Evolutionary conservation across 2,113 vertebrate species (phyloP), one percentile per base, ranked within the genome.

Genomic region (Melanerpes aurifrons): DNA sequence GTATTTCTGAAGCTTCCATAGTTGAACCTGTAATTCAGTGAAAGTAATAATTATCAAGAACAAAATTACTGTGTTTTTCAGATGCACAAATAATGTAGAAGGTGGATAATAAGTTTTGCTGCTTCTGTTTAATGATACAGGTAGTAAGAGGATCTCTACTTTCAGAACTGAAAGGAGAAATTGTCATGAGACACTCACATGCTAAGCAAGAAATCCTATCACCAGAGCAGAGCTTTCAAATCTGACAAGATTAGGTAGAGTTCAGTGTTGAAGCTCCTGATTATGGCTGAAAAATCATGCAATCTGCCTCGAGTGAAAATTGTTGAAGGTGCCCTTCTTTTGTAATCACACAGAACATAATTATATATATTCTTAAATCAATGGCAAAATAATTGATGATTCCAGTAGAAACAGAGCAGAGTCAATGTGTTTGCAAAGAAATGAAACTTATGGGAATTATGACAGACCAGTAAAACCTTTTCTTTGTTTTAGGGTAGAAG

Each of bases 391-490:
- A 68, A 56, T 22, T 64, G 26, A 10, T 61, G n/a, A 59, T 62
- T 37, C 13, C 1, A 7, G 10, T 3, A 66, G 67, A 73, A 67
- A 6, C 10, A 35, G 21, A 83, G 53, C 3, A 32, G 25, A 81
- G 25, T 53, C 37, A 56, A 7, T 14, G 9, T 1, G 0, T 82
- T 76, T 76, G 32, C n/a, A 68, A 61, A 82, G 26, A 71, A 61
- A 57, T 20, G 1, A 62, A 68, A 68, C 1, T 25, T 54, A 19
- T 0, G 1, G 6, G 3, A 82, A 50, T 6, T 13, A 17, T 62
- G 12, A 20, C 2, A 2, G 32, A 28, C 14, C 5, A 79, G 6
- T 20, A 40, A 54, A 66, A 89, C 59, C 3, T 54, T 58, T 10
- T 6, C 26, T 73, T 72, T 87, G 11, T 26, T 67, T 15, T 32